Base-by-base conservation (phyloP, 2,113 vertebrate genomes). In the Nymphicus hollandicus region DNA sequence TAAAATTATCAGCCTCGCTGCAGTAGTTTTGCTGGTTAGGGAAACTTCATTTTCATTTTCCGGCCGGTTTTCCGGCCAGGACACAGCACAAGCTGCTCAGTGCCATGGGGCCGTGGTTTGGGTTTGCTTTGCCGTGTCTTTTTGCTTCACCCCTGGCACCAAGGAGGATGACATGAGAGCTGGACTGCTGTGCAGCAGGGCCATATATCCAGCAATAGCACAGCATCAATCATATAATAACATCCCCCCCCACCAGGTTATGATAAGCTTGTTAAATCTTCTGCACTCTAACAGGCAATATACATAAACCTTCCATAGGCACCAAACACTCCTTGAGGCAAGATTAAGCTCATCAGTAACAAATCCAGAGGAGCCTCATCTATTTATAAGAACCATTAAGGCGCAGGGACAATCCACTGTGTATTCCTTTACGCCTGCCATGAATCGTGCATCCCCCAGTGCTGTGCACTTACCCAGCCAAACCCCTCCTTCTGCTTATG, bases 1-100 rank as follows among this genome's bases (percentile, higher is more conserved):
- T 88, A 82, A 97, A 92, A 91, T 90, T 80, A 90, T 50, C 76
- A 72, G n/a, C 49, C 81, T 72, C 17, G 18, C 39, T 65, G 58
- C 80, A 17, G 66, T 13, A 11, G 15, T 91, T 72, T 88, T 71
- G 52, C 76, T 60, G 84, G 39, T 81, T 81, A 55, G 41, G 68
- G 88, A 71, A 68, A 90, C 55, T 65, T 95, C 19, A 81, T 91
- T 94, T 96, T 86, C 81, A 82, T 84, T 79, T 95, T 97, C 91
- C 39, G 71, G 76, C 47, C 3, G 1, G 23, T 80, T 76, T 81
- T 84, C 91, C 1, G 4, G 88, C 64, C 0, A 11, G 95, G 76
- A 93, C n/a, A 3, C 4, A 2, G 19, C 6, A 0, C 29, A n/a
- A 37, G 68, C 13, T 12, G 28, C 56, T 11, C 4, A 0, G 56